Conservation (phyloP, 1,140 invertebrate species). For the Agraylea sexmaculata region DNA sequence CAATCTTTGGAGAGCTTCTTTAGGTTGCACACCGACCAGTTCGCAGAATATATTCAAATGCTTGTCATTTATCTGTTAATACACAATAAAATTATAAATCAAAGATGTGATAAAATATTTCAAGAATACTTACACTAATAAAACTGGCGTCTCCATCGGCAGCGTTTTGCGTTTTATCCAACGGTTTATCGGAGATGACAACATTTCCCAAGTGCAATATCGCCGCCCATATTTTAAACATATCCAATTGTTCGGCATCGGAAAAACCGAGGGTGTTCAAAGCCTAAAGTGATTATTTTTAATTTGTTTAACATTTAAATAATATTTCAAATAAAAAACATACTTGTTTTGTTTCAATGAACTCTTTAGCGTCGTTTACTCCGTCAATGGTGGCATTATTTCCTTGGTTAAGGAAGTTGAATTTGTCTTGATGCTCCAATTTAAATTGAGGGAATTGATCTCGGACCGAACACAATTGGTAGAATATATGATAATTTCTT, state of each 20-base stretch:
- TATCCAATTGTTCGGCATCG: slow-evolving; percentile 65
- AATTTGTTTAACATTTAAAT: background rate
- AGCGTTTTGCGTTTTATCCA: slow-evolving; percentile 60
- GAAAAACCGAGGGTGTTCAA: slow-evolving; percentile 67
- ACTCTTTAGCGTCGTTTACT: slow-evolving; percentile 65
- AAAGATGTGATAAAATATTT: slow-evolving; percentile 15
- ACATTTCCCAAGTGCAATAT: slow-evolving; percentile 91
- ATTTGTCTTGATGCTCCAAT: slow-evolving; percentile 60
- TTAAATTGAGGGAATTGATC: slow-evolving; percentile 58
- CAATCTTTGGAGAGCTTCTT: slow-evolving; percentile 75
- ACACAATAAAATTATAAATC: no score
- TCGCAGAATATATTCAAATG: slow-evolving; percentile 57
- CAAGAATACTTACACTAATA: slow-evolving; percentile 27
- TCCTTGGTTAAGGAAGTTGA: slow-evolving; percentile 84
- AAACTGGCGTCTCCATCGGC: slow-evolving; percentile 48
- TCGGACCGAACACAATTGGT: slow-evolving; percentile 85
- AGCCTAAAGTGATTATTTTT: slow-evolving; percentile 39
- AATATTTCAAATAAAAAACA: background rate
- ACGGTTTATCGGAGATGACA: slow-evolving; percentile 47
- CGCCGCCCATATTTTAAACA: slow-evolving; percentile 77
- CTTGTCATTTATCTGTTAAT: slow-evolving; percentile 47
- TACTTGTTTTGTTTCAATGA: slow-evolving; percentile 46
- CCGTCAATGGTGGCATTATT: slow-evolving; percentile 68
- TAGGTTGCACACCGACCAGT: slow-evolving; percentile 63
- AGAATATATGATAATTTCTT: slow-evolving; percentile 98